phyloP scores from a whole-genome alignment of 2,888 invertebrate species.

The Cremastinae sp. region DNA sequence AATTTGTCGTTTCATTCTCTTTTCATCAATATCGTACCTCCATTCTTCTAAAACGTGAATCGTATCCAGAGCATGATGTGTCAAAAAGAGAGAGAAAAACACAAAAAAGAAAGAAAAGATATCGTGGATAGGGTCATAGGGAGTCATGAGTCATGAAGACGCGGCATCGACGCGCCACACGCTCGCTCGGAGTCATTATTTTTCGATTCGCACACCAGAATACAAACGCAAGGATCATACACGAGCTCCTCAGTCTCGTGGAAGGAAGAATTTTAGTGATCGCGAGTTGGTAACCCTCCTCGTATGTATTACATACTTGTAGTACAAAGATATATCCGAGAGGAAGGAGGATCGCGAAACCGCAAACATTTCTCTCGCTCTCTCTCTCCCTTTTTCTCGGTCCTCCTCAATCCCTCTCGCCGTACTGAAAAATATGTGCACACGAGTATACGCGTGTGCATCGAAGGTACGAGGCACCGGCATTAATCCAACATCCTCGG shows the following conservation, averaged over 20 bases:
- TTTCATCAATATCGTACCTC: too few species aligned
- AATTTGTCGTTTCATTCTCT: too few species aligned
- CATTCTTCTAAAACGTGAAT: too few species aligned
- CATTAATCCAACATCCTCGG: constrained; percentile 61
- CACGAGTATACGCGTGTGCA: constrained; percentile 1
- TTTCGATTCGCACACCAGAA: constrained; percentile 65
- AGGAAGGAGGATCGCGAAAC: constrained; percentile 47
- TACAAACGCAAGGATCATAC: background rate
- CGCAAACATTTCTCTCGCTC: background rate
- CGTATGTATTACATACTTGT: too few species aligned
- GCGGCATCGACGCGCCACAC: constrained; percentile 52
- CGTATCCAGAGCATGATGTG: background rate
- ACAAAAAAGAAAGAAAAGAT: constrained; percentile 59
- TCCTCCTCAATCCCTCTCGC: constrained; percentile 15
- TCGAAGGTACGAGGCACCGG: constrained; percentile 29
- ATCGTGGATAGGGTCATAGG: constrained; percentile 49
- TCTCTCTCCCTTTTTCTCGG: constrained; percentile 17
- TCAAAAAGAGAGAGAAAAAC: constrained; percentile 68
- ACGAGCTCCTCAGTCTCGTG: constrained; percentile 52
- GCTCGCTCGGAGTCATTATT: constrained; percentile 59
- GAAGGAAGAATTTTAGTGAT: constrained; percentile 41
- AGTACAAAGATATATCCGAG: too few species aligned
- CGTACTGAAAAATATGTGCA: constrained; percentile 28
- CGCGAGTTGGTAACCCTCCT: constrained; percentile 13
- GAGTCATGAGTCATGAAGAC: constrained; percentile 70